phyloP scores from a whole-genome alignment of 2,888 invertebrate genomes.

The Hydriomena furcata region DNA sequence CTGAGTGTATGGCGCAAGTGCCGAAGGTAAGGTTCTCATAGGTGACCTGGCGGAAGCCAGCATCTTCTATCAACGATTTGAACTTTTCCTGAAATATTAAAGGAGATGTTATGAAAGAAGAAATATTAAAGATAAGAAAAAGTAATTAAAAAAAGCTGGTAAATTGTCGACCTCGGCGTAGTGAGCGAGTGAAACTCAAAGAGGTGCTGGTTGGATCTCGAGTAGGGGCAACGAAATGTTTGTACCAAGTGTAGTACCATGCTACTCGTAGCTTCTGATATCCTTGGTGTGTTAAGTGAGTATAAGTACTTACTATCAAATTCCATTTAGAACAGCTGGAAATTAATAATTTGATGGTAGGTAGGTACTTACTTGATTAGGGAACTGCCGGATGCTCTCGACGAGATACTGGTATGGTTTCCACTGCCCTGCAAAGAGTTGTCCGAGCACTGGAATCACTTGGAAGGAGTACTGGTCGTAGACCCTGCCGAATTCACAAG shows the following conservation, averaged over 20 bases:
- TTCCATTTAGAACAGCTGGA: too few relatives aligned
- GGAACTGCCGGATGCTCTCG: slow-evolving; percentile 98
- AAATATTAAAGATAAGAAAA: too few relatives aligned
- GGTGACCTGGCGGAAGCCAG: slow-evolving; percentile 93
- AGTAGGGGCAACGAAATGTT: too few relatives aligned
- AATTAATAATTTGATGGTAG: too few relatives aligned
- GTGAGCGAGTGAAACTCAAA: too few relatives aligned
- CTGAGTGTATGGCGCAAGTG: slow-evolving; percentile 97
- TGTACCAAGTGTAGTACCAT: too few relatives aligned
- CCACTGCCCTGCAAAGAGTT: slow-evolving; percentile 96
- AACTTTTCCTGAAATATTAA: slow-evolving; percentile 91
- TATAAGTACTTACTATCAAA: too few relatives aligned
- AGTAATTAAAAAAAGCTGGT: too few relatives aligned
- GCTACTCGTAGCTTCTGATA: too few relatives aligned
- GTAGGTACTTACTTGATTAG: slow-evolving; percentile 88
- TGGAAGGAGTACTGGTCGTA: slow-evolving; percentile 99
- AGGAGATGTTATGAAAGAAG: background rate
- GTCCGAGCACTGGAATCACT: slow-evolving; percentile 98
- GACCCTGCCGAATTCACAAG: slow-evolving; percentile 74
- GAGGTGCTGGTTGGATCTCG: too few relatives aligned
- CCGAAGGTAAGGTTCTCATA: slow-evolving; percentile 97
- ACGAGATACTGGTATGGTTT: slow-evolving; percentile 98
- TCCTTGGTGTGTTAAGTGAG: too few relatives aligned
- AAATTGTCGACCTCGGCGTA: too few relatives aligned
- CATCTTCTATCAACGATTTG: slow-evolving; percentile 92